Evolutionary conservation across 1,140 invertebrate genomes (phyloP).

Genomic region (Cotesia vestalis): DNA sequence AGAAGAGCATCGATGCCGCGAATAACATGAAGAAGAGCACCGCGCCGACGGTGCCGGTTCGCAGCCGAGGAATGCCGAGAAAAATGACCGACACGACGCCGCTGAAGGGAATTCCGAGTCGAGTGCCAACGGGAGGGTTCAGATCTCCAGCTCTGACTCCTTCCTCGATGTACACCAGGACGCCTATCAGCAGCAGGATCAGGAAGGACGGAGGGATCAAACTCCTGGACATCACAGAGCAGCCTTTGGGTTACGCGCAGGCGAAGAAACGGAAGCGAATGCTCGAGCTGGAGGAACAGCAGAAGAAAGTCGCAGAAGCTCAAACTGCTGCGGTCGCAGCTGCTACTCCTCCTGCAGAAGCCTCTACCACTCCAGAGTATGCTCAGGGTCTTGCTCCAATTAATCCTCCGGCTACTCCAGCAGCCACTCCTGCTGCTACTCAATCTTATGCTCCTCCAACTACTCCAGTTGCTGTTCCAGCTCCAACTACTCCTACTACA

Average conservation of each 20-base stretch:
- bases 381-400: conserved; percentile 75
- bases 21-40: conserved; percentile 89
- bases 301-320: conserved; percentile 74
- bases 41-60: conserved; percentile 87
- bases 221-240: conserved; percentile 91
- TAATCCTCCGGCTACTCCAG: conserved; percentile 59
- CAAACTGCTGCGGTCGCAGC: conserved; percentile 65
- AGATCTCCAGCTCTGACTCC: conserved; percentile 70
- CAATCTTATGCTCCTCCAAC: conserved; percentile 54
- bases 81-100: conserved; percentile 97
- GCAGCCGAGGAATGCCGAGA: conserved; percentile 92
- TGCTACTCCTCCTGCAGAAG: conserved; percentile 59
- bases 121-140: conserved; percentile 75
- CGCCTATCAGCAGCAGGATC: conserved; percentile 64
- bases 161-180: conserved; percentile 64
- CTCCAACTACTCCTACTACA: conserved; percentile 8
- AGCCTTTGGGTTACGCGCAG: conserved; percentile 78
- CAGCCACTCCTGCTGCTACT: conserved; percentile 44
- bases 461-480: conserved; percentile 44
- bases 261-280: conserved; percentile 70
- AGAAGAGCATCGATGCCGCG: conserved; percentile 90
- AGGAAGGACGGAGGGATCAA: conserved; percentile 92
- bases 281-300: conserved; percentile 81
- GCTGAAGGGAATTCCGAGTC: conserved; percentile 87
- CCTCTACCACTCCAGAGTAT: conserved; percentile 75